Evolutionary conservation across 2,797 vertebrate genomes (phyloP).

Genomic region (Knipowitschia caucasica): DNA sequence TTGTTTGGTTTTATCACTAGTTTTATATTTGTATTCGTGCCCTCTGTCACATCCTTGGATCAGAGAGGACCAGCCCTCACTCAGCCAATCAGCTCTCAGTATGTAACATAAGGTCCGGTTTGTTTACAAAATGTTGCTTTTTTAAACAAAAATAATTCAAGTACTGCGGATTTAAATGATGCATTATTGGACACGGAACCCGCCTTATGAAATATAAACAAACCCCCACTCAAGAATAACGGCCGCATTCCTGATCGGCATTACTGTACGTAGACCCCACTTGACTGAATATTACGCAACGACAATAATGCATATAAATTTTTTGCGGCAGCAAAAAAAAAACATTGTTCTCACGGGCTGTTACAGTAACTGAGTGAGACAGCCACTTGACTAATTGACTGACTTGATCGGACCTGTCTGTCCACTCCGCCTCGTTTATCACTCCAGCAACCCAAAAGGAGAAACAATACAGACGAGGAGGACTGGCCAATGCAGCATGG

Average conservation of each 20-base stretch:
- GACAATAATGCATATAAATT: neutral
- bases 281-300: neutral
- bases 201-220: neutral
- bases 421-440: conserved; percentile 45
- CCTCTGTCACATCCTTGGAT: no score
- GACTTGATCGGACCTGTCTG: conserved; percentile 59
- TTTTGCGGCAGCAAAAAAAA: conserved; percentile 6
- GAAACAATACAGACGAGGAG: conserved; percentile 7
- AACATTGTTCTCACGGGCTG: conserved; percentile 17
- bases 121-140: no score
- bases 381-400: conserved; percentile 66
- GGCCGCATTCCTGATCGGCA: neutral
- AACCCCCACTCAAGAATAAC: neutral
- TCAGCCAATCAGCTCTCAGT: no score
- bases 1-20: no score
- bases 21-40: no score
- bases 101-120: no score
- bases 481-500: conserved; percentile 18
- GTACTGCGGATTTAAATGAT: no score
- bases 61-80: no score
- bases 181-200: no score
- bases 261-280: neutral
- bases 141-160: no score
- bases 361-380: conserved; percentile 29
- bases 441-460: conserved; percentile 6